phyloP scores from a whole-genome alignment of 2,888 invertebrate genomes.

The Thalpophila matura region DNA sequence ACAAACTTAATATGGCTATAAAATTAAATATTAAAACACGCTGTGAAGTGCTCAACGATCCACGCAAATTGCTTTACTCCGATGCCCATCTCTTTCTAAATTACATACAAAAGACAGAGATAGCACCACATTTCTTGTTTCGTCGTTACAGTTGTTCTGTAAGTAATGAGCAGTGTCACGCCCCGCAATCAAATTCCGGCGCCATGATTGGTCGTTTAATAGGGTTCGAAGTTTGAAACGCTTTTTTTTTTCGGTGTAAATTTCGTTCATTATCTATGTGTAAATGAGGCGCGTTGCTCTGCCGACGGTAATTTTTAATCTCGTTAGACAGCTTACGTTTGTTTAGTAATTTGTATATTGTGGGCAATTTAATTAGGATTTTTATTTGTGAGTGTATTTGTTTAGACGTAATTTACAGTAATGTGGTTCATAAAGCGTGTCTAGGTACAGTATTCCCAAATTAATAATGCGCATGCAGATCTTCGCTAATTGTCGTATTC shows the following conservation, averaged over 20 bases:
- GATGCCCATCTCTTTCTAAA: slow-evolving; percentile 59
- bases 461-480: no score
- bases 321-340: slow-evolving; percentile 55
- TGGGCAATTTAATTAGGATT: slow-evolving; percentile 46
- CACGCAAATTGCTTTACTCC: slow-evolving; percentile 73
- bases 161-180: slow-evolving; percentile 87
- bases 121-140: slow-evolving; percentile 51
- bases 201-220: slow-evolving; percentile 84
- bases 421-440: background rate
- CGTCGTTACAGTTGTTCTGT: slow-evolving; percentile 64
- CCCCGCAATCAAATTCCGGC: slow-evolving; percentile 83
- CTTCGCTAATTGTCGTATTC: no score
- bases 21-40: slow-evolving; percentile 88
- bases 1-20: slow-evolving; percentile 84
- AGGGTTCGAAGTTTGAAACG: slow-evolving; percentile 81
- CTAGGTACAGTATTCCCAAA: no score
- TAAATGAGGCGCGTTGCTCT: slow-evolving; percentile 68
- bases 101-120: slow-evolving; percentile 66
- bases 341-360: slow-evolving; percentile 48
- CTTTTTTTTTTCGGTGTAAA: slow-evolving; percentile 76
- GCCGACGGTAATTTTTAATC: slow-evolving; percentile 67
- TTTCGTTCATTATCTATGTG: slow-evolving; percentile 79
- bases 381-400: slow-evolving; percentile 7
- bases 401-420: background rate
- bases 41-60: slow-evolving; percentile 77